Base-by-base conservation (phyloP, 2,113 vertebrate species). In the Osmerus eperlanus region DNA sequence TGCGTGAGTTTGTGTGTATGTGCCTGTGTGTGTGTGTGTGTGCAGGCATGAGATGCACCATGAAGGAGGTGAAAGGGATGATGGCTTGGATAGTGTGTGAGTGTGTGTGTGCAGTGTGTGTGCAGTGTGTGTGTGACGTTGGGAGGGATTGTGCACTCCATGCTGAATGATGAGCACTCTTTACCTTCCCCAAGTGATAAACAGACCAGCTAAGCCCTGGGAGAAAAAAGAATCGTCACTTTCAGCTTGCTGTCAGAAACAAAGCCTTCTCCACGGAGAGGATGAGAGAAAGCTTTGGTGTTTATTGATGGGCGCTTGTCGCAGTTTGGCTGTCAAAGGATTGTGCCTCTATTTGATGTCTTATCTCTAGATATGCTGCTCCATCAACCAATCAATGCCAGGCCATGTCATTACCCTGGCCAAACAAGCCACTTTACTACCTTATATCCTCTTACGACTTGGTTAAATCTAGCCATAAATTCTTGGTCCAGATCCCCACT, bases 341-440 rank as follows among this genome's bases (percentile, higher is more conserved):
- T 70, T 68, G 75, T 52, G 9, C 77, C 47, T n/a, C 16, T 41
- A 15, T 64, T 70, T 67, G 28, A 73, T 78, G 70, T 55, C 70
- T 68, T 16, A 16, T 32, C 64, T 18, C 61, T n/a, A 65, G 18
- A 29, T 68, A 69, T 70, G 28, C 65, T 51, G 65, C 75, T 62
- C 77, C 62, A 75, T 73, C 69, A 70, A 74, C 60, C 69, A 74
- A 73, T 72, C 72, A 56, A 36, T 76, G 70, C 68, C 60, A 74
- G 81, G 78, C 75, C 16, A 32, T 73, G 78, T 76, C 74, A 81
- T 85, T 87, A 86, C 83, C 73, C 79, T 78, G 78, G 77, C 77
- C 82, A 87, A 89, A 87, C 83, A 79, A 83, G 81, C 72, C 59
- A n/a, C 65, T 91, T 90, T 86, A 89, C 76, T 63, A 70, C 72